Base-by-base conservation (phyloP, 2,797 vertebrate genomes). In the Eidolon dupreanum region DNA sequence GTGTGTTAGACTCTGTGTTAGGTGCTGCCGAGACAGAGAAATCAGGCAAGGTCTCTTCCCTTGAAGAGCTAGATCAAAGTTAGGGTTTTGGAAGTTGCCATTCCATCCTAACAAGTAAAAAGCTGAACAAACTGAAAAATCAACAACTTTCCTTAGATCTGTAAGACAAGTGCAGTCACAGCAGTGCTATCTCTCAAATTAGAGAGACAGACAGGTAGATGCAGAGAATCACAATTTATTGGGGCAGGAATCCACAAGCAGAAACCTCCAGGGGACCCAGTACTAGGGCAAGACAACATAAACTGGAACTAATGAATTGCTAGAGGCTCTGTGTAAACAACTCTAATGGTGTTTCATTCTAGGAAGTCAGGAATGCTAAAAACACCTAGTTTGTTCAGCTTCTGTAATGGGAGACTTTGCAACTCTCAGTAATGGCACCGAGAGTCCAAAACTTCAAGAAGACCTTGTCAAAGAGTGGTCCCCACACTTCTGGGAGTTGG, bases 351-450 rank as follows among this genome's bases (percentile, higher is more conserved):
- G 94, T 95, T 94, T 87, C 51, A 78, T 63, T 73, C 36, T 11
- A 65, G 73, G 57, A 77, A 81, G 61, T 61, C 79, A 94, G 63
- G 46, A 88, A 82, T 61, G 55, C 93, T 88, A 31, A 43, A 83
- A 94, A 94, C 73, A 93, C 77, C 31, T 87, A 79, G 68, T 89
- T 33, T 88, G 63, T 78, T 88, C 57, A 87, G 61, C 59, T 88
- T 88, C 96, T 93, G 49, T 79, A 89, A 95, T 41, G 87, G 65
- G 65, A 96, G 61, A 74, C 66, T 82, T 59, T 46, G 38, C 55
- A 66, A 26, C 63, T 78, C 28, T 92, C 57, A 33, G 8, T 59
- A 74, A 93, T 77, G 61, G 89, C 78, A 96, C 78, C 88, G 61
- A 93, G 78, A 77, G 41, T 33, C 41, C 41, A 57, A 81, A 46